phyloP scores from a whole-genome alignment of 1,140 invertebrate genomes.

The Conus betulinus region DNA sequence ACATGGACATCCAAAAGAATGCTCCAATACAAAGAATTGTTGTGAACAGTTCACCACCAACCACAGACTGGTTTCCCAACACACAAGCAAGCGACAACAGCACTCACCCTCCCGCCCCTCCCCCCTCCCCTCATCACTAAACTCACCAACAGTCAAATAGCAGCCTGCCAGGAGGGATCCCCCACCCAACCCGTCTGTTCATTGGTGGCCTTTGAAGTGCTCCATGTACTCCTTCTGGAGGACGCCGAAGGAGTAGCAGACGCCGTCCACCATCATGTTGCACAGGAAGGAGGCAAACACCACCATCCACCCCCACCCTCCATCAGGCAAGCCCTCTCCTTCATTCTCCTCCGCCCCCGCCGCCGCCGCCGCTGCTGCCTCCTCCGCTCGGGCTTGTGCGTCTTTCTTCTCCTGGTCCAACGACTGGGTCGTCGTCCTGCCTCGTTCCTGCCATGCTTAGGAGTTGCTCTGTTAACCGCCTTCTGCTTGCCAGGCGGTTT shows the following conservation, averaged over 20 bases:
- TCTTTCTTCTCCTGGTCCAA: slow-evolving; percentile 26
- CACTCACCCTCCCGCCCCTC: too few relatives aligned
- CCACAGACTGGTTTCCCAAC: too few relatives aligned
- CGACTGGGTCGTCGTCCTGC: background rate
- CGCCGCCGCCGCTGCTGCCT: slow-evolving; percentile 20
- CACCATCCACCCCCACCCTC: slow-evolving; percentile 95
- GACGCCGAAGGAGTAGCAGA: slow-evolving; percentile 89
- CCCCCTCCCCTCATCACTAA: too few relatives aligned
- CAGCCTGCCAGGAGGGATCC: slow-evolving; percentile 93
- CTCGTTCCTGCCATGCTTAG: background rate
- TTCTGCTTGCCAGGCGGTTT: too few relatives aligned
- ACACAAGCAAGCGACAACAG: too few relatives aligned
- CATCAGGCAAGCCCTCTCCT: slow-evolving; percentile 73
- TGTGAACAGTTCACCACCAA: too few relatives aligned
- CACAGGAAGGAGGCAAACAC: slow-evolving; percentile 94
- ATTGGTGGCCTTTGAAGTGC: slow-evolving; percentile 85
- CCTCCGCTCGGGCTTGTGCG: slow-evolving; percentile 21
- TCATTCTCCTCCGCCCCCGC: slow-evolving; percentile 53
- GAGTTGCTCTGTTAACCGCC: too few relatives aligned
- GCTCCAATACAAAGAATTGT: too few relatives aligned
- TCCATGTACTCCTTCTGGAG: slow-evolving; percentile 87
- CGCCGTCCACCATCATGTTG: slow-evolving; percentile 85
- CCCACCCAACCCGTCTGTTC: slow-evolving; percentile 88
- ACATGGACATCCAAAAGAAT: too few relatives aligned
- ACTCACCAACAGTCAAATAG: slow-evolving; percentile 91